Percentiles rank a stretch among this genome's conserved stretches.
Evolutionary conservation across 2,888 invertebrate genomes (phyloP).

Genomic region (Troides helena): DNA sequence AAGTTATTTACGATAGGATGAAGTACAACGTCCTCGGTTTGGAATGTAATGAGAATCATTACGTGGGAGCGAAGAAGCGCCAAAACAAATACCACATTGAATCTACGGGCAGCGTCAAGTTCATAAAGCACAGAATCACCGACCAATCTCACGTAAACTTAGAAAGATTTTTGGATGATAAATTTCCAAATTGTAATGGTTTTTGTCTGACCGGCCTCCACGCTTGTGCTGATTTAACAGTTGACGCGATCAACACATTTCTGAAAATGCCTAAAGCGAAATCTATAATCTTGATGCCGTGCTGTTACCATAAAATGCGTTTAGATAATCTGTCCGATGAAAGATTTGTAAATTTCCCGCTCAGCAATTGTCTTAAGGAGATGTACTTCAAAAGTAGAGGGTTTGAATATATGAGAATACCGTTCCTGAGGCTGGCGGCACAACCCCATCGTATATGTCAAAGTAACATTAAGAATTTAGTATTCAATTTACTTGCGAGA

Average conservation of each 20-base stretch:
- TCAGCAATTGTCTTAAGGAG: constrained; percentile 76
- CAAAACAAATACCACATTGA: constrained; percentile 77
- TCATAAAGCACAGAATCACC: constrained; percentile 78
- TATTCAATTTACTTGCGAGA: constrained; percentile 79
- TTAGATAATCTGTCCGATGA: constrained; percentile 31
- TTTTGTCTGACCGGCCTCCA: constrained; percentile 83
- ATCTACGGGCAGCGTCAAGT: constrained; percentile 79
- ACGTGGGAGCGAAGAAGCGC: constrained; percentile 78
- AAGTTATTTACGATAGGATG: constrained; percentile 81
- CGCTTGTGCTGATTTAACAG: constrained; percentile 88
- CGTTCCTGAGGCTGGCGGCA: constrained; percentile 86
- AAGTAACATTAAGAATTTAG: constrained; percentile 72
- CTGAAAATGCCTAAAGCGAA: constrained; percentile 76
- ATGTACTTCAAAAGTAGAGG: constrained; percentile 55
- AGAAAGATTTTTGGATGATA: constrained; percentile 54
- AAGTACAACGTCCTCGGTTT: constrained; percentile 83
- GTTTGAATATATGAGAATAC: constrained; percentile 74
- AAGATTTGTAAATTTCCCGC: constrained; percentile 83
- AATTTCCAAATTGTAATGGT: constrained; percentile 51
- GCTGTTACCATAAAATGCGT: constrained; percentile 88
- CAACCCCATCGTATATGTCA: constrained; percentile 81
- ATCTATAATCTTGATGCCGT: constrained; percentile 85
- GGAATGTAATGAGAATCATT: constrained; percentile 81
- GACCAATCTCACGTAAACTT: constrained; percentile 72
- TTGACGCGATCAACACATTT: constrained; percentile 84